These are phyloP conservation scores for Proctacanthus coquilletti DNA, from an alignment of 1,140 invertebrate genomes.

Conservation along the genomic window DNA sequence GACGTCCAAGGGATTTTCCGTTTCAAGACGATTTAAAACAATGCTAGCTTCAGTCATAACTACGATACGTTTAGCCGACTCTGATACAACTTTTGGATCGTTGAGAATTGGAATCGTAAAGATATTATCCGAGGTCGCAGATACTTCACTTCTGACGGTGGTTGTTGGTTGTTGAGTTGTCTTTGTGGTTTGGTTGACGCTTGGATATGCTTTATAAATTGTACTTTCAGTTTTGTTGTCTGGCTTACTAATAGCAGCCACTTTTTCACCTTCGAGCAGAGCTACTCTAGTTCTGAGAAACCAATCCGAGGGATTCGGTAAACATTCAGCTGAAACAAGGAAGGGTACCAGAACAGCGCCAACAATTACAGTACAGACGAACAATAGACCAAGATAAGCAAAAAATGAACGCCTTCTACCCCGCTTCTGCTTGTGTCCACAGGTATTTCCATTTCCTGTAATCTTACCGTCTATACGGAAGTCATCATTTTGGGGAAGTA, in stretches of 20 bases:
- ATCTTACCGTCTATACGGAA: conserved; percentile 41
- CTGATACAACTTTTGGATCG: too few relatives aligned
- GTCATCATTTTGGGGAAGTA: conserved; percentile 52
- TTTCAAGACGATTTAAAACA: too few relatives aligned
- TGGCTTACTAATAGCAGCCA: not conserved
- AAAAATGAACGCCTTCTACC: conserved; percentile 18
- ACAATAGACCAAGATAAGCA: conserved; percentile 24
- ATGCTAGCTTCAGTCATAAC: too few relatives aligned
- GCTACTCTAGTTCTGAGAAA: conserved; percentile 29
- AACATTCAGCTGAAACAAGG: conserved; percentile 22
- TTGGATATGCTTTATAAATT: not conserved
- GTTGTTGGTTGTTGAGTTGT: not conserved
- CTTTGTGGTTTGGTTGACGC: not conserved
- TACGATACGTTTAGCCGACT: too few relatives aligned
- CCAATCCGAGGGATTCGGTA: conserved; percentile 27
- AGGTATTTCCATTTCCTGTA: conserved; percentile 31
- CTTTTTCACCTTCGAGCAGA: too few relatives aligned
- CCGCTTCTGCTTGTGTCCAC: conserved; percentile 5
- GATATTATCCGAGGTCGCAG: too few relatives aligned
- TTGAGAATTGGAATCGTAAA: too few relatives aligned
- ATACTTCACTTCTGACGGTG: too few relatives aligned
- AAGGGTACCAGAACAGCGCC: conserved; percentile 26
- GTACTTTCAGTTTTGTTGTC: not conserved
- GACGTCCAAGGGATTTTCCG: too few relatives aligned
- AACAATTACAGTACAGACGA: conserved; percentile 26